Percentiles rank a stretch among this genome's conserved stretches.
These are phyloP conservation scores for Ectropis grisescens DNA, from an alignment of 1,140 invertebrate species.

Conservation along the genomic window DNA sequence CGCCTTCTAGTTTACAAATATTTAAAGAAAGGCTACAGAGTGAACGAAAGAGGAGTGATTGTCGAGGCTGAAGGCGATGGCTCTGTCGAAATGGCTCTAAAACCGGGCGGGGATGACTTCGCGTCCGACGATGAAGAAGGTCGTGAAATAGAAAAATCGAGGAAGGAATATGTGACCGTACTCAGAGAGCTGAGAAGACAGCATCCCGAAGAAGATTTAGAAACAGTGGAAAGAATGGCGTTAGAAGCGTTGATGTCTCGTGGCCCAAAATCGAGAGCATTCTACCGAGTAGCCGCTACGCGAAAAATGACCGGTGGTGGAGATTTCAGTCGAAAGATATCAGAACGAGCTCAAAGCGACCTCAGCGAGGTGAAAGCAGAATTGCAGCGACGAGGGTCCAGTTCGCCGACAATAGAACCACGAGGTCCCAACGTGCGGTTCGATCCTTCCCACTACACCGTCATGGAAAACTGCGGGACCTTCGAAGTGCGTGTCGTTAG, in stretches of 20 bases:
- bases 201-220: slow-evolving; percentile 87
- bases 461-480: slow-evolving; percentile 97
- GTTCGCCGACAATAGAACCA: slow-evolving; percentile 75
- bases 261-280: slow-evolving; percentile 96
- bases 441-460: slow-evolving; percentile 97
- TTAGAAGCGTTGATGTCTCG: slow-evolving; percentile 93
- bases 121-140: slow-evolving; percentile 82
- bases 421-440: slow-evolving; percentile 87
- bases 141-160: slow-evolving; percentile 91
- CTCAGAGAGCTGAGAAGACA: slow-evolving; percentile 91
- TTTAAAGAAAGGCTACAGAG: slow-evolving; percentile 90
- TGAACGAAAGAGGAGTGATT: slow-evolving; percentile 92
- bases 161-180: slow-evolving; percentile 94
- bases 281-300: slow-evolving; percentile 97
- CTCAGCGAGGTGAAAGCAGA: slow-evolving; percentile 83
- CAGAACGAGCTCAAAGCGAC: slow-evolving; percentile 88
- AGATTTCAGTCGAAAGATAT: slow-evolving; percentile 91
- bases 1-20: slow-evolving; percentile 93
- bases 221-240: slow-evolving; percentile 93
- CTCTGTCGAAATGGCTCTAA: slow-evolving; percentile 80
- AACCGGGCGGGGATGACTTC: slow-evolving; percentile 70
- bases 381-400: slow-evolving; percentile 74
- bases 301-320: slow-evolving; percentile 95
- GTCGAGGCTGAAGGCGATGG: slow-evolving; percentile 85
- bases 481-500: slow-evolving; percentile 93